phyloP scores from a whole-genome alignment of 2,797 vertebrate species.

The Cirrhinus mrigala region DNA sequence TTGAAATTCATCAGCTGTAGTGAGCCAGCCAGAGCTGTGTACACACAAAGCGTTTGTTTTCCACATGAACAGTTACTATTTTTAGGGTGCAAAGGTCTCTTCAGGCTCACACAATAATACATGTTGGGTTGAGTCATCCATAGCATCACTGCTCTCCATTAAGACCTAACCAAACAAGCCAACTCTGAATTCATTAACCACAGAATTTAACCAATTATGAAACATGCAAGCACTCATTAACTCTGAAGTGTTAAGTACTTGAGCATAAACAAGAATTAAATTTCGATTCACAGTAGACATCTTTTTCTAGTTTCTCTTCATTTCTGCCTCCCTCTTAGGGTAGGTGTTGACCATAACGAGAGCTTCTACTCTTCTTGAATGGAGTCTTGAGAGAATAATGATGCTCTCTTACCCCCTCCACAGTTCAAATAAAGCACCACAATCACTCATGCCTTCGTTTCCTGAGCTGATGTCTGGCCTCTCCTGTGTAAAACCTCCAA shows the following conservation, averaged over 20 bases:
- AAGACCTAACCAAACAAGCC: not conserved
- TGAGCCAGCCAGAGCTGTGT: slow-evolving; percentile 22
- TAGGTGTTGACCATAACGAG: not conserved
- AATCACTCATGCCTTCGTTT: slow-evolving; percentile 13
- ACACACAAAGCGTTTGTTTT: slow-evolving; percentile 41
- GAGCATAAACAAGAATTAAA: not conserved
- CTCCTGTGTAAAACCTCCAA: slow-evolving; percentile 13
- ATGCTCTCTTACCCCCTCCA: slow-evolving; percentile 59
- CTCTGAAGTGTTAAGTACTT: slow-evolving; percentile 10
- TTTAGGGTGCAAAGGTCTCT: slow-evolving; percentile 44
- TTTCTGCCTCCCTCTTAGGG: slow-evolving; percentile 9
- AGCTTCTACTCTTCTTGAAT: slow-evolving; percentile 33
- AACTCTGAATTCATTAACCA: not conserved
- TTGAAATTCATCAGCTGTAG: slow-evolving; percentile 33
- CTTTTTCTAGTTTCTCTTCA: not conserved
- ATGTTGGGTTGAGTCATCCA: not conserved
- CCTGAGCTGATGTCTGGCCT: not conserved
- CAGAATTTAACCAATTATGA: slow-evolving; percentile 14
- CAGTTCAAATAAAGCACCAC: slow-evolving; percentile 56
- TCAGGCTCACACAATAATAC: slow-evolving; percentile 20
- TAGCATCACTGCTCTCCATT: not conserved
- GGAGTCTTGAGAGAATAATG: slow-evolving; percentile 31
- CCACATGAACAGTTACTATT: slow-evolving; percentile 40
- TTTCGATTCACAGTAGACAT: not conserved
- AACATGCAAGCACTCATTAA: slow-evolving; percentile 1